Base-by-base conservation (phyloP, 2,113 vertebrate genomes). In the Osmerus eperlanus region DNA sequence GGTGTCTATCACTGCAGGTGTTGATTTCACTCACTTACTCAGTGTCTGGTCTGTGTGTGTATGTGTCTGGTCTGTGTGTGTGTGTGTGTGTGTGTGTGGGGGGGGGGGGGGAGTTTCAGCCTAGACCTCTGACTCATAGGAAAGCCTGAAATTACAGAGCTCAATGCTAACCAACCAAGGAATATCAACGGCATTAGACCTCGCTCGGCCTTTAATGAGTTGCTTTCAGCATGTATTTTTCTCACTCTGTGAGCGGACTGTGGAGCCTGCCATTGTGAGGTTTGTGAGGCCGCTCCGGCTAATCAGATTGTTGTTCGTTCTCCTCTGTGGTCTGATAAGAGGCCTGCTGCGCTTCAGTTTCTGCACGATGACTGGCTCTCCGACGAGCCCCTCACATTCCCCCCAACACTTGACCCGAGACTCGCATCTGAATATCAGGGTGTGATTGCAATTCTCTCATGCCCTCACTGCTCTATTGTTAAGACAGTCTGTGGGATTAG, bases 61-160 rank as follows among this genome's bases (percentile, higher is more conserved):
- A 3, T 56, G 12, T n/a, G 11, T 68, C 25, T 28, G 25, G 25
- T 28, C 25, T 28, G 74, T 78, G 66, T 73, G 66, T 28, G 11
- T 65, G 3, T 56, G 36, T 70, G 64, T 75, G 60, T 72, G 56
- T 21, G 21, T 70, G 32, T 71, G 70, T 6, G 53, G 25, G 25
- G 25, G 52, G 67, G 53, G 47, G 70, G 79, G 81, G 79, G 60
- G 41, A 47, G 41, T 47, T 15, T 16, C 75, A 79, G 59, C 74
- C 79, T 62, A 76, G 74, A 74, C 65, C 73, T 78, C 54, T 81
- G 86, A 85, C 74, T 89, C 84, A 83, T 80, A 54, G 79, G 75
- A 80, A 84, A 88, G 81, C 78, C 76, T 80, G 75, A 87, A 84
- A 89, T 87, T 77, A 85, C 77, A 86, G 81, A 78, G 84, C 74